phyloP scores from a whole-genome alignment of 2,113 vertebrate species.

The Cephalopterus ornatus region DNA sequence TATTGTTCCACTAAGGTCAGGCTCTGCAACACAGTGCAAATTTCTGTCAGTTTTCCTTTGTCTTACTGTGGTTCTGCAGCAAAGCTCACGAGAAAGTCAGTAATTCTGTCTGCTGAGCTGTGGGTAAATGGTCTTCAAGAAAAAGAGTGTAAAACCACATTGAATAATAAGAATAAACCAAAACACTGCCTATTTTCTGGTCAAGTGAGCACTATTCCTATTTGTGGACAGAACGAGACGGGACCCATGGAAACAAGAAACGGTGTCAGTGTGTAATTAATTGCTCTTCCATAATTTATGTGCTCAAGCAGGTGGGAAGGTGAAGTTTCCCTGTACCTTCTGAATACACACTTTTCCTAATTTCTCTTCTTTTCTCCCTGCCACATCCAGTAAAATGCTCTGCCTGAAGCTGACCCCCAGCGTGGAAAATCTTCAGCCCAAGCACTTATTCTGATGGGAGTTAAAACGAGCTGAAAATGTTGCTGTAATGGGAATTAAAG shows the following conservation, averaged over 20 bases:
- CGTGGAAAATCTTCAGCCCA: not conserved
- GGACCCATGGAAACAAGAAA: not conserved
- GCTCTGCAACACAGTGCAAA: not conserved
- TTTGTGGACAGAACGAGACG: not conserved
- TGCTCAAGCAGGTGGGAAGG: not conserved
- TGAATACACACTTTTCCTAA: not conserved
- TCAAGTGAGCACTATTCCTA: not conserved
- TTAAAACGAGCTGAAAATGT: not conserved
- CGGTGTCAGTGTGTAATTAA: not conserved
- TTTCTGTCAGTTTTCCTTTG: conserved; percentile 30
- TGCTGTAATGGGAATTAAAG: not conserved
- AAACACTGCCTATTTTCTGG: not conserved
- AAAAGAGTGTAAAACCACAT: not conserved
- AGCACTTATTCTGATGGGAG: not conserved
- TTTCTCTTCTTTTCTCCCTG: not conserved
- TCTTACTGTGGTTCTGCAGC: not conserved
- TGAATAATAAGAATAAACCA: not conserved
- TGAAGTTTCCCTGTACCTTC: not conserved
- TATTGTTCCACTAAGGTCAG: conserved; percentile 37
- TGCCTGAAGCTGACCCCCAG: not conserved
- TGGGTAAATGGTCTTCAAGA: not conserved
- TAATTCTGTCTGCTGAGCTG: conserved; percentile 7
- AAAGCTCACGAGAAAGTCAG: not conserved
- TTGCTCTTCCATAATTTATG: not conserved
- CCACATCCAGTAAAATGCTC: not conserved